Evolutionary conservation across 1,140 invertebrate genomes (phyloP).

Genomic region (Drosophila sp.): DNA sequence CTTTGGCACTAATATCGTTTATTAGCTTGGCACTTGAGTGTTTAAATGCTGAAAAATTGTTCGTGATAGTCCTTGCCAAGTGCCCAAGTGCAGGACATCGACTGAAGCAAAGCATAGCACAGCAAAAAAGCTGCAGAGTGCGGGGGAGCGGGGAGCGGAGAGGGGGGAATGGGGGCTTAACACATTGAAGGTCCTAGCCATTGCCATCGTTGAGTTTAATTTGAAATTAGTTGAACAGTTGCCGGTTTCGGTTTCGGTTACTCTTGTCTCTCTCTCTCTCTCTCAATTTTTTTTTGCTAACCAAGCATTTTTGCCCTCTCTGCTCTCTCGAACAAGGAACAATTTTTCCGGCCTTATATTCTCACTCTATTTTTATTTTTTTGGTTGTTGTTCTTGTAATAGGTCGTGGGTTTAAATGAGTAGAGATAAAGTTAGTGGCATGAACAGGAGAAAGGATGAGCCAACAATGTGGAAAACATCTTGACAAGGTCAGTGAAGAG

Average conservation of each 20-base stretch:
- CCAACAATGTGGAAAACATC: slow-evolving; percentile 7
- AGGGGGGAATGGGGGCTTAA: background rate
- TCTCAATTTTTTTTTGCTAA: slow-evolving; percentile 44
- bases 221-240: slow-evolving; percentile 73
- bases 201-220: slow-evolving; percentile 69
- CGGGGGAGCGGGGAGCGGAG: background rate
- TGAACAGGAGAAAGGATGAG: slow-evolving; percentile 4
- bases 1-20: slow-evolving; percentile 75
- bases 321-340: slow-evolving; percentile 27
- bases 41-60: slow-evolving; percentile 76
- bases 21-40: slow-evolving; percentile 75
- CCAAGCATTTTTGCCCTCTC: slow-evolving; percentile 54
- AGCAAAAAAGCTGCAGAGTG: slow-evolving; percentile 6
- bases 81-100: slow-evolving; percentile 33
- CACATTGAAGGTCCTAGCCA: slow-evolving; percentile 41
- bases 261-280: background rate
- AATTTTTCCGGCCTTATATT: slow-evolving; percentile 1
- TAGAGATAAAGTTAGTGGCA: slow-evolving; percentile 14
- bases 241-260: slow-evolving; percentile 32
- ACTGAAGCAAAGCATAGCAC: slow-evolving; percentile 8
- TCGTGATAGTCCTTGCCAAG: slow-evolving; percentile 61
- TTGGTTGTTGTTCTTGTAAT: slow-evolving; percentile 27
- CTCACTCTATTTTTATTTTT: background rate
- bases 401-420: slow-evolving; percentile 37
- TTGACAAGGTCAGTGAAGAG: slow-evolving; percentile 28